A percentile compares a stretch with the other conserved stretches of the same genome.
Conservation (phyloP, 2,797 vertebrate species). For the Platyrinchus mystaceus region DNA sequence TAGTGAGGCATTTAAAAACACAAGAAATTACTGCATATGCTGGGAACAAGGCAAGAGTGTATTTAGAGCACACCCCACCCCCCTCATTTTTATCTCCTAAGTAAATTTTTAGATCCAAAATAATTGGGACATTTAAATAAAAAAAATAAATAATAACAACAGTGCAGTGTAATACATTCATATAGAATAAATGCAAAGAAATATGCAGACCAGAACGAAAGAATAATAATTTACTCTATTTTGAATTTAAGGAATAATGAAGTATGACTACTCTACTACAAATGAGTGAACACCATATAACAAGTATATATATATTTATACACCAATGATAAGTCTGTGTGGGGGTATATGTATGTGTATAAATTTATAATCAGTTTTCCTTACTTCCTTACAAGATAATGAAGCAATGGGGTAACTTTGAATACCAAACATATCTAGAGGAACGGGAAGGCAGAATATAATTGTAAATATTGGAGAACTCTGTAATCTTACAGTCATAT, state of each 20-base stretch:
- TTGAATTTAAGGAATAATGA: not conserved
- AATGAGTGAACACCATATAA: not conserved
- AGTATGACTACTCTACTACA: not conserved
- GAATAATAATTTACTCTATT: not conserved
- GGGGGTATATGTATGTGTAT: not conserved
- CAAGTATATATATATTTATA: not conserved
- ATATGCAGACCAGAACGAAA: not conserved
- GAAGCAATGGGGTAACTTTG: not conserved
- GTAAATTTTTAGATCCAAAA: not conserved
- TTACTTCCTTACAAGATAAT: not conserved
- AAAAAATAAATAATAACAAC: not conserved
- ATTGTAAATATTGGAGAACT: not conserved
- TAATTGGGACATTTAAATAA: not conserved
- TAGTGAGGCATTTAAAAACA: not conserved
- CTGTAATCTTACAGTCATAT: not conserved
- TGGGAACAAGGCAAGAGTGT: not conserved
- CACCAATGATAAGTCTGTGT: not conserved
- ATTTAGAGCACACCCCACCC: accelerated
- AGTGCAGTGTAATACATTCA: not conserved
- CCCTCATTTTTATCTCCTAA: not conserved
- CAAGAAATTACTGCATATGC: not conserved
- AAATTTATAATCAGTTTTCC: not conserved
- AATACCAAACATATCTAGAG: not conserved
- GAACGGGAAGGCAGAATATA: not conserved
- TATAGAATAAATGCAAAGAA: not conserved